These are phyloP conservation scores for Drosophila orena DNA, from an alignment of 1,140 invertebrate species.

Conservation along the genomic window DNA sequence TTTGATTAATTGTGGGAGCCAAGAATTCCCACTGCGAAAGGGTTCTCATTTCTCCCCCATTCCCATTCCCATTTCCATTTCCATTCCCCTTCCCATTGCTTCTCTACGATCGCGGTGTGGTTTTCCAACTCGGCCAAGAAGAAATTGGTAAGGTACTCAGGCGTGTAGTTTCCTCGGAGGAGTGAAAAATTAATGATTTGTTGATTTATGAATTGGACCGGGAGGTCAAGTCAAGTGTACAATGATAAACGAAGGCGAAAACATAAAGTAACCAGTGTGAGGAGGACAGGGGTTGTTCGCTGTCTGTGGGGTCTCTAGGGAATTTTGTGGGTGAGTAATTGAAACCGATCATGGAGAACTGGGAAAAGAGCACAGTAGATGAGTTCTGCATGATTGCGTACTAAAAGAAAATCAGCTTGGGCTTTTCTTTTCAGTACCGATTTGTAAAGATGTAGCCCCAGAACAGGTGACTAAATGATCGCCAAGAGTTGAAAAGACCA, in stretches of 20 bases:
- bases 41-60: slow-evolving; percentile 30
- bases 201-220: slow-evolving; percentile 83
- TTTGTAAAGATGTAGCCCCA: neutral
- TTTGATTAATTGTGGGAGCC: slow-evolving; percentile 83
- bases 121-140: slow-evolving; percentile 10
- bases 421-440: neutral
- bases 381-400: neutral
- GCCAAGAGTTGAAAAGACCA: neutral
- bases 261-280: slow-evolving; percentile 6
- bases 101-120: slow-evolving; percentile 20
- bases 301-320: slow-evolving; percentile 62
- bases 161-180: slow-evolving; percentile 37
- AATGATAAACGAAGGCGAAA: slow-evolving; percentile 60
- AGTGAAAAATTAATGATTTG: slow-evolving; percentile 84
- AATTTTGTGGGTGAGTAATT: slow-evolving; percentile 44
- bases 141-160: slow-evolving; percentile 33
- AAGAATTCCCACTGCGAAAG: slow-evolving; percentile 73
- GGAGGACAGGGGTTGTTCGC: slow-evolving; percentile 2
- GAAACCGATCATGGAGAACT: slow-evolving; percentile 18
- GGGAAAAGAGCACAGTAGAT: neutral
- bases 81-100: slow-evolving; percentile 13
- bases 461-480: slow-evolving; percentile 1
- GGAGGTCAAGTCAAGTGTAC: slow-evolving; percentile 81
- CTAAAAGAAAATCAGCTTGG: neutral
- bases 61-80: slow-evolving; percentile 3